Evolutionary conservation across 2,113 vertebrate genomes (phyloP).

Genomic region (Erinaceus europaeus): DNA sequence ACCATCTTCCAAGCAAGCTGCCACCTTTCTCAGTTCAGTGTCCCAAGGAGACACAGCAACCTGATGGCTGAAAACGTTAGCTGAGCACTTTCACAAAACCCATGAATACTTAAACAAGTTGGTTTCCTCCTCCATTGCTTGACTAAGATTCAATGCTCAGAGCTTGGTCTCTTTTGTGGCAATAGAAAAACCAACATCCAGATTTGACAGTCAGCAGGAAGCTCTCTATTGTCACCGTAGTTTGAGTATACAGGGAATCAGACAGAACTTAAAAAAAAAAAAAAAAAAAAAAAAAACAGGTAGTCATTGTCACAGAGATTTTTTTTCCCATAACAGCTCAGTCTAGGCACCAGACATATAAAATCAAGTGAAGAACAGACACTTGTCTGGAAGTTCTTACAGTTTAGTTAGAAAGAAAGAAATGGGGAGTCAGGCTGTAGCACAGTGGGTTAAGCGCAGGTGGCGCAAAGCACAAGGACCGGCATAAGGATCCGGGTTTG

Average conservation of each 20-base stretch:
- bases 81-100: not conserved
- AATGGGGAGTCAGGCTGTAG: no score
- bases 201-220: not conserved
- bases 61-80: not conserved
- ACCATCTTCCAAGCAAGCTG: conserved; percentile 42
- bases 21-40: not conserved
- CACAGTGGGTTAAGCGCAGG: no score
- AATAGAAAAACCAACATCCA: not conserved
- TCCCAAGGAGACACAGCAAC: not conserved
- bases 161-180: not conserved
- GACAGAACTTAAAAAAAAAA: not conserved
- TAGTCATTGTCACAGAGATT: accelerated
- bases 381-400: not conserved
- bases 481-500: no score
- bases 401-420: not conserved
- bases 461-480: no score
- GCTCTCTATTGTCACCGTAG: not conserved
- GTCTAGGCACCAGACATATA: not conserved
- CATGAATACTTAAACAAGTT: not conserved
- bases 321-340: not conserved
- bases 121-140: not conserved
- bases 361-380: not conserved
- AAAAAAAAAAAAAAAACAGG: not conserved
- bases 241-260: not conserved
- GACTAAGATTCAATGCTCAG: not conserved